These are phyloP conservation scores for Nyctibius bracteatus DNA, from an alignment of 2,113 vertebrate species.

Conservation along the genomic window DNA sequence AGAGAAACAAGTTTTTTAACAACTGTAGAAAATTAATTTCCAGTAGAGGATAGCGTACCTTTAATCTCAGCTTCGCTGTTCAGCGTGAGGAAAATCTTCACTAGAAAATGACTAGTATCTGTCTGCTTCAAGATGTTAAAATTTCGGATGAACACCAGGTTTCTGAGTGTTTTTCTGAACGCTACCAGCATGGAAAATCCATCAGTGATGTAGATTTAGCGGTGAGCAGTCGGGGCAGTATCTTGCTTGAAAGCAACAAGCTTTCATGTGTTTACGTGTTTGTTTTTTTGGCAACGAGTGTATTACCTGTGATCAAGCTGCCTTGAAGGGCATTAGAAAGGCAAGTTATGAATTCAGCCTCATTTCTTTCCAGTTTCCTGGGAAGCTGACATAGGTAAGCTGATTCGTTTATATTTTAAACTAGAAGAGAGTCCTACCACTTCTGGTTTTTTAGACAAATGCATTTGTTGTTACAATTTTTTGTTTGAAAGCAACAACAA, in stretches of 20 bases:
- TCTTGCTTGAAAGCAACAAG: not conserved
- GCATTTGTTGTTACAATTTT: not conserved
- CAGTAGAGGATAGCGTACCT: conserved; percentile 26
- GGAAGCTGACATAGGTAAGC: not conserved
- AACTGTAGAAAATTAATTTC: conserved; percentile 72
- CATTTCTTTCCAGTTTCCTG: not conserved
- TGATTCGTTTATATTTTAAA: not conserved
- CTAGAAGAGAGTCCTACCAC: not conserved
- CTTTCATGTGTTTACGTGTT: not conserved
- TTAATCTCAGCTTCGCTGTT: conserved; percentile 68
- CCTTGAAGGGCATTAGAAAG: not conserved
- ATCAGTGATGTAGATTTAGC: conserved; percentile 46
- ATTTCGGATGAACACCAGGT: conserved; percentile 24
- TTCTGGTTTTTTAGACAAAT: not conserved
- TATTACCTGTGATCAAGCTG: not conserved
- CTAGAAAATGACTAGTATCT: conserved; percentile 46
- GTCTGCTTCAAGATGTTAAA: conserved; percentile 20
- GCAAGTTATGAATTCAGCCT: not conserved
- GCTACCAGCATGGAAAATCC: conserved; percentile 54
- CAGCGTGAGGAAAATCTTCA: conserved; percentile 53
- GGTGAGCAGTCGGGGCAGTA: not conserved
- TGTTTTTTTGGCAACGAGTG: not conserved
- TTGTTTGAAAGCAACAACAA: not conserved
- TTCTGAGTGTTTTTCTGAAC: conserved; percentile 24
- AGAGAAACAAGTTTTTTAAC: conserved; percentile 48